phyloP scores from a whole-genome alignment of 2,888 invertebrate genomes.

The Idaea dimidiata region DNA sequence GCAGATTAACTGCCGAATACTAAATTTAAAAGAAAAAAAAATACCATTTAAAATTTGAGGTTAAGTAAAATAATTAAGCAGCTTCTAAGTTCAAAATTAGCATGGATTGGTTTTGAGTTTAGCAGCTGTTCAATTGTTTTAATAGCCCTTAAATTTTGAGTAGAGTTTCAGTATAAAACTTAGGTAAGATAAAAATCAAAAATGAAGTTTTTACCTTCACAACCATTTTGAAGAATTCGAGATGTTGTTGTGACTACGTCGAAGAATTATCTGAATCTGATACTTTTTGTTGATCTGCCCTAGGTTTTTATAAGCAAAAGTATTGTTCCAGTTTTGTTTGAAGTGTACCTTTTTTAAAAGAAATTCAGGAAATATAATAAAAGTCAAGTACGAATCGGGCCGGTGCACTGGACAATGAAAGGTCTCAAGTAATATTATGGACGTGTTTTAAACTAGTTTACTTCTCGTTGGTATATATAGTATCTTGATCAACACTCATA shows the following conservation, averaged over 20 bases:
- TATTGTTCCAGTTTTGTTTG: slow-evolving; percentile 55
- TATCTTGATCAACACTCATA: background rate
- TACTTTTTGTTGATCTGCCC: slow-evolving; percentile 30
- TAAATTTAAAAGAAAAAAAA: too few species aligned
- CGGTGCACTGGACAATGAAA: slow-evolving; percentile 51
- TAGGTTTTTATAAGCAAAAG: slow-evolving; percentile 54
- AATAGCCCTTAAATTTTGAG: too few species aligned
- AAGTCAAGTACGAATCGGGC: slow-evolving; percentile 66
- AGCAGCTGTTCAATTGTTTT: too few species aligned
- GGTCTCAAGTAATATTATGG: slow-evolving; percentile 32
- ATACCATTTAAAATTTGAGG: too few species aligned
- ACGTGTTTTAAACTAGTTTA: slow-evolving; percentile 32
- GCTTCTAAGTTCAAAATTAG: too few species aligned
- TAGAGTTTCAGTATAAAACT: too few species aligned
- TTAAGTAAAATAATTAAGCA: too few species aligned
- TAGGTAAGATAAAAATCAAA: background rate
- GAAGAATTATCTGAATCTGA: slow-evolving; percentile 53
- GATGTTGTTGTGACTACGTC: slow-evolving; percentile 59
- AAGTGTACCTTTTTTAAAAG: slow-evolving; percentile 47
- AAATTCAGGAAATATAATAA: slow-evolving; percentile 69
- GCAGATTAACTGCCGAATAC: background rate
- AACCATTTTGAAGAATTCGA: slow-evolving; percentile 54
- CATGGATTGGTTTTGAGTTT: too few species aligned
- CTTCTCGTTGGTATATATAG: background rate
- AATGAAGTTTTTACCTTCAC: slow-evolving; percentile 56